Evolutionary conservation across 1,140 invertebrate genomes (phyloP), one percentile per base, ranked within the genome.

Genomic region (Bombus vancouverensis): DNA sequence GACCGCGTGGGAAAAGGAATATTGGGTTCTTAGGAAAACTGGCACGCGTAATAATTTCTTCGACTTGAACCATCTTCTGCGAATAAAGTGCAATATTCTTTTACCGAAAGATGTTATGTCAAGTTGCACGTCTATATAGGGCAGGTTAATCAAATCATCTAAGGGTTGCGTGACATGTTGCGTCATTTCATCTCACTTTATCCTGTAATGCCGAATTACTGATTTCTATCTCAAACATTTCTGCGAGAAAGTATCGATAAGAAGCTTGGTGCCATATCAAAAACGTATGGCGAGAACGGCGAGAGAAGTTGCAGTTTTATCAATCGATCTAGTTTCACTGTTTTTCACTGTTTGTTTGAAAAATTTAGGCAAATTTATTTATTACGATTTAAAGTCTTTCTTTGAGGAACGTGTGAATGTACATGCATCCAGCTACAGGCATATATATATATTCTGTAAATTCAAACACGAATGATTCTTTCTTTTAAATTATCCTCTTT

Each of bases 121-220:
- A 28, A 71, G 13, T 62, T 70, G 18, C 12, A 59, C 3, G 2
- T 34, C 37, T 74, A 82, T 59, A 18, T 73, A 65, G 1, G 84
- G 80, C 2, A 82, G 44, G 32, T 86, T 75, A 74, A 75, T 28
- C 3, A 86, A 42, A 47, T 82, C 84, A 8, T 82, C 72, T 5
- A 70, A 65, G 39, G 62, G 57, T 47, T 86, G 62, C 5, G 79
- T 57, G 32, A 73, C n/a, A 83, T 73, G 28, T 74, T 89, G 74
- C 70, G 53, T 65, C 59, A 44, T 70, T 37, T n/a, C 44, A 65
- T 78, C 12, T 42, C 18, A 42, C 62, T n/a, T 77, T 66, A 8
- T 68, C 13, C 15, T 28, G 5, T 32, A 68, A 18, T 8, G 4
- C 15, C 22, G 1, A 57, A 15, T 66, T 42, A 42, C 10, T 3